Base-by-base conservation (phyloP, 2,888 invertebrate genomes). In the Carterocephalus palaemon region DNA sequence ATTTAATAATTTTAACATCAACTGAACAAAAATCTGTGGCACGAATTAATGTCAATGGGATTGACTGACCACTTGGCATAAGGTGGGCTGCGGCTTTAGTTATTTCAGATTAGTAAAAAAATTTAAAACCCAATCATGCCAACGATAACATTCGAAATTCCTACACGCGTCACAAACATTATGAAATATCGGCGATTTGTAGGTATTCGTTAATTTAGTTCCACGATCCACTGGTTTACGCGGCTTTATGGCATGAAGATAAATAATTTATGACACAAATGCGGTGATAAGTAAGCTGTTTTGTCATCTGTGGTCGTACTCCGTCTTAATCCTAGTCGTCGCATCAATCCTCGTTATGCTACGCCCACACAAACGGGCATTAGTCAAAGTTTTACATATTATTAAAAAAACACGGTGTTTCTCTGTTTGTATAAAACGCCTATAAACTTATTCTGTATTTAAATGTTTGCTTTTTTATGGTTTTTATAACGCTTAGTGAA, bases 291-390 rank as follows among this genome's bases (percentile, higher is more conserved):
- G 50, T 55, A 59, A 57, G 50, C 54, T 73, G 67, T 70, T 70
- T 69, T 67, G 71, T 71, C 70, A 63, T 70, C 63, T 53, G 41
- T 52, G 62, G 64, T 62, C 60, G 58, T 54, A 61, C 59, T 56
- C 65, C 62, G 63, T 64, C 65, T 70, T 69, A 72, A 74, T 75
- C 70, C 66, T 62, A 54, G 56, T 54, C 43, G 43, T 39, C 51
- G 39, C 56, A 59, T 59, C 57, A 54, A 57, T 59, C 52, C 58
- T 59, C 59, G 59, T 60, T 60, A 59, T 49, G 52, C 43, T 22
- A 47, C 61, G 53, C 61, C 61, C 58, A 62, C 61, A 38, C 43
- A 36, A 4, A 12, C 23, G 22, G 20, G 31, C 47, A 51, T 51
- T 51, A 48, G 51, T 49, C 51, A 51, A 49, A 53, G 31, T 37